These are phyloP conservation scores for Procapra przewalskii DNA, from an alignment of 2,113 vertebrate species.

Conservation along the genomic window DNA sequence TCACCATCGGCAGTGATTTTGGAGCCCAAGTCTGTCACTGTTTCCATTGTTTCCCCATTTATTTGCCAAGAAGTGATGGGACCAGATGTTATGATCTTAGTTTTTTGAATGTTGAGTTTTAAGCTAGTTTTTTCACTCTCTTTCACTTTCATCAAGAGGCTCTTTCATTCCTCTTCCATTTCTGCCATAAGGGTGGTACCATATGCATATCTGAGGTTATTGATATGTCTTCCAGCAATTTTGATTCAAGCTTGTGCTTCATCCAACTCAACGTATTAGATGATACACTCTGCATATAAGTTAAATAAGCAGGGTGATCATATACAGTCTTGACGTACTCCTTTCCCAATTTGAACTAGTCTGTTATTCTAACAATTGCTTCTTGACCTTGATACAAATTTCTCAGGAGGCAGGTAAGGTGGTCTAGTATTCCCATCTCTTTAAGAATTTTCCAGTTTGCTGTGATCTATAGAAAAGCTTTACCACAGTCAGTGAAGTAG, in stretches of 20 bases:
- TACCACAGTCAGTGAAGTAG: not conserved
- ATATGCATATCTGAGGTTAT: not conserved
- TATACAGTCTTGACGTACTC: not conserved
- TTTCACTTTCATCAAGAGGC: not conserved
- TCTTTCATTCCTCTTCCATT: not conserved
- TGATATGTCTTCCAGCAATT: not conserved
- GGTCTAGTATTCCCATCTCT: not conserved
- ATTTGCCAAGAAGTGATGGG: not conserved
- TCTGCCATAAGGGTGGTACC: not conserved
- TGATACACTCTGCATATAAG: not conserved
- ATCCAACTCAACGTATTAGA: not conserved
- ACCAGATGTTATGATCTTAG: not conserved
- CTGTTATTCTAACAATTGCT: rapidly evolving
- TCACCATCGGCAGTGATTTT: not conserved
- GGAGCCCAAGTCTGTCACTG: not conserved
- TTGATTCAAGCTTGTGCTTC: not conserved
- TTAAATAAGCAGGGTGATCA: not conserved
- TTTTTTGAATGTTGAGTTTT: not conserved
- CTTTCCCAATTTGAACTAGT: not conserved
- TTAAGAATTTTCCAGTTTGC: not conserved
- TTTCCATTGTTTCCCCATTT: not conserved
- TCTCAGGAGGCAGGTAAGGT: not conserved
- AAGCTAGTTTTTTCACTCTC: not conserved
- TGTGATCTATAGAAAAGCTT: not conserved
- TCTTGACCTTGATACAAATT: not conserved